A percentile compares a stretch with the other conserved stretches of the same genome.
phyloP scores from a whole-genome alignment of 2,113 vertebrate species.

The Struthidea cinerea region DNA sequence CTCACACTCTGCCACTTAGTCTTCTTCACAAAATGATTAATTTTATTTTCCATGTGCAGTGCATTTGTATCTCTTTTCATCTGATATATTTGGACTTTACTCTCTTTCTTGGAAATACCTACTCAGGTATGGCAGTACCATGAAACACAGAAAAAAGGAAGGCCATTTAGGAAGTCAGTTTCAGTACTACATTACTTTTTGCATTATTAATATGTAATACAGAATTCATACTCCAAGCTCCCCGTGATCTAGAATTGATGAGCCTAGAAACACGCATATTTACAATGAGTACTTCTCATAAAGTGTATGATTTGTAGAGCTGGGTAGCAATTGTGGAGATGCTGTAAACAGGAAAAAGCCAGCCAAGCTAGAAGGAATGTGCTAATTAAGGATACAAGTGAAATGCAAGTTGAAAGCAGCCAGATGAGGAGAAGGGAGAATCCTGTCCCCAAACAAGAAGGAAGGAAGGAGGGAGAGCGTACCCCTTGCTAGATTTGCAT shows the following conservation, averaged over 20 bases:
- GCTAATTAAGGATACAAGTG: slow-evolving; percentile 26
- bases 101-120: not conserved
- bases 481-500: slow-evolving; percentile 33
- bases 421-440: slow-evolving; percentile 20
- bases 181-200: not conserved
- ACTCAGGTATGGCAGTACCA: not conserved
- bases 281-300: not conserved
- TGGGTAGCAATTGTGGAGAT: not conserved
- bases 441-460: slow-evolving; percentile 33
- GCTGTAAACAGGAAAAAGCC: slow-evolving; percentile 54
- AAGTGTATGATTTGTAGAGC: not conserved
- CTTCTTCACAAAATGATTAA: not conserved
- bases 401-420: slow-evolving; percentile 31
- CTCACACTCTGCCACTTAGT: not conserved
- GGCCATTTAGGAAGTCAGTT: not conserved
- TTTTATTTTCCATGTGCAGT: not conserved
- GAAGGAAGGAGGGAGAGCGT: not conserved
- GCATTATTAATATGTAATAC: not conserved
- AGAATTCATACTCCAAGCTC: not conserved
- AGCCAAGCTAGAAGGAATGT: slow-evolving; percentile 33
- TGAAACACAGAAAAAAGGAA: not conserved
- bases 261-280: not conserved
- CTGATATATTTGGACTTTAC: not conserved
- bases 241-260: not conserved
- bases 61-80: not conserved